Evolutionary conservation across 2,888 invertebrate genomes (phyloP), one percentile per base, ranked within the genome.

Genomic region (Hipparchia sbordonii): DNA sequence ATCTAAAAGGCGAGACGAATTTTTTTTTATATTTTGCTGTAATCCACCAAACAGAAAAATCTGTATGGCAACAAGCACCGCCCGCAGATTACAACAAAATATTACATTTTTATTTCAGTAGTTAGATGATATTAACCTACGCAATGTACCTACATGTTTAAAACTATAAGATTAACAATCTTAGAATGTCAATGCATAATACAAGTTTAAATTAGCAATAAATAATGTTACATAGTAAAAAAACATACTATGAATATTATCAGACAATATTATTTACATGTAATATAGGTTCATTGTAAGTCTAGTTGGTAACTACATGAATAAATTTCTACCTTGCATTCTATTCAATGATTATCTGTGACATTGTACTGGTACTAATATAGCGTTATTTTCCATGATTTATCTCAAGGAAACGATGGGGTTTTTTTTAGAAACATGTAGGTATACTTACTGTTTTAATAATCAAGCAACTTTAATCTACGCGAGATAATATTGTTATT

Each of bases 351-450:
- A 62, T 54, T 70, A 57, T 63, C 48, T 70, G 52, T 67, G 69
- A 72, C 72, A 67, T 67, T 72, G 72, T 9, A 57, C 13, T 66
- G 54, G 67, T 72, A 72, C 59, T 67, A 60, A 39, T 10, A n/a
- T 45, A 33, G 46, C 48, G 48, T 52, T 65, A 12, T 65, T 52
- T 65, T 65, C 51, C 33, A 33, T 51, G 33, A 52, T 33, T 65
- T 65, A 33, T 65, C 51, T 63, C 63, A 63, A 63, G 13, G 7
- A 2, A 23, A 57, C 12, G 12, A 62, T 56, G 45, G 63, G 13
- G 13, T 61, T 66, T 67, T 67, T 61, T 63, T 51, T 59, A 71
- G 57, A 56, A 72, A 33, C 57, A n/a, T 72, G 12, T 57, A 59
- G 10, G n/a, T 23, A 39, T n/a, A 13, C 10, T 2, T 23, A 23